phyloP scores from a whole-genome alignment of 2,888 invertebrate genomes.

The Esperia sulphurella region DNA sequence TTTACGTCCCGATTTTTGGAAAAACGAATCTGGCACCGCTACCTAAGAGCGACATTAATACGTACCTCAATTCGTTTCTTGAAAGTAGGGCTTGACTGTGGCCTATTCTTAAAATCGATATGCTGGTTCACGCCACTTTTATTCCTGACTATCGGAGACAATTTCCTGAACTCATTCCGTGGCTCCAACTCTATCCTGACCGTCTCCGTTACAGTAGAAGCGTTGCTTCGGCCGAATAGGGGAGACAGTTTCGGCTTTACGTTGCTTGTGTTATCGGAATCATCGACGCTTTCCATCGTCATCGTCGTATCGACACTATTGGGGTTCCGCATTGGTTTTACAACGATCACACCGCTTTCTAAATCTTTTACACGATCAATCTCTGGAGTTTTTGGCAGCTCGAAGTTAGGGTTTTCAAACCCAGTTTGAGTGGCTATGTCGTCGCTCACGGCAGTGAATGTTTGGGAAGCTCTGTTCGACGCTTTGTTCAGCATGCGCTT shows the following conservation, averaged over 20 bases:
- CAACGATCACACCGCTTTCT: conserved; percentile 52
- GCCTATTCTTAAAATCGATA: conserved; percentile 61
- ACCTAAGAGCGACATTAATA: not conserved
- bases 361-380: conserved; percentile 27
- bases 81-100: conserved; percentile 64
- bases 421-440: conserved; percentile 67
- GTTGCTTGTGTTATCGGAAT: conserved; percentile 43
- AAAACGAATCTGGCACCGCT: not conserved
- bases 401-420: conserved; percentile 70
- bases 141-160: conserved; percentile 62
- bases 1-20: no score
- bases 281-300: conserved; percentile 60
- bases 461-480: conserved; percentile 52
- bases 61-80: conserved; percentile 48
- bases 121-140: conserved; percentile 45
- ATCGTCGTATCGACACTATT: conserved; percentile 63
- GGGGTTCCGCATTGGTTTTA: conserved; percentile 53
- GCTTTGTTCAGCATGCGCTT: conserved; percentile 55
- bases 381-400: conserved; percentile 26
- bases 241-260: conserved; percentile 65
- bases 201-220: conserved; percentile 38
- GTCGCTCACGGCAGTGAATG: conserved; percentile 51
- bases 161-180: conserved; percentile 57
- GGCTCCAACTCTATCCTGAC: conserved; percentile 65
- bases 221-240: conserved; percentile 56